phyloP scores from a whole-genome alignment of 2,113 vertebrate species.

The Ammodytes dubius region DNA sequence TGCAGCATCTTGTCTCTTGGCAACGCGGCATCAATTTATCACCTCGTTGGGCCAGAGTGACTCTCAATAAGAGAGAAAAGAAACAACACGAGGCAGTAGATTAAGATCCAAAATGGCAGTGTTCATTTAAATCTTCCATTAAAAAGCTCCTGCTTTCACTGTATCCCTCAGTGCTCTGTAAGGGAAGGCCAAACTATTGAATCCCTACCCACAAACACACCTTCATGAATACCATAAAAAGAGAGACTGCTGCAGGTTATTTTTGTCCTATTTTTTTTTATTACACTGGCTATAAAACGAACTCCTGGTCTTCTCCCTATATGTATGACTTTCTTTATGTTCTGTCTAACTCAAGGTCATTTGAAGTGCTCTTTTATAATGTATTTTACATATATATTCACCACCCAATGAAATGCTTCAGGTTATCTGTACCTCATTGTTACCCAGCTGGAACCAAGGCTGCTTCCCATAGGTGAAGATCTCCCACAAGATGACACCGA shows the following conservation, averaged over 20 bases:
- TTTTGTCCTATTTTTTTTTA: too few species aligned
- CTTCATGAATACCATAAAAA: neutral
- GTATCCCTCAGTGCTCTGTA: neutral
- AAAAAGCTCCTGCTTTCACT: conserved; percentile 3
- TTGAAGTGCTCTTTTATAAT: too few species aligned
- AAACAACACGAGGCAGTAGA: conserved; percentile 33
- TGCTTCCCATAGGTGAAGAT: conserved; percentile 99
- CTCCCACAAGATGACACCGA: conserved; percentile 98
- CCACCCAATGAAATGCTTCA: neutral
- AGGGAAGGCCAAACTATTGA: neutral
- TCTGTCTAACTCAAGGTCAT: too few species aligned
- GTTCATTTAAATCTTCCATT: conserved; percentile 40
- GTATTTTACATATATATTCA: too few species aligned
- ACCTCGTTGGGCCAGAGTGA: conserved; percentile 33
- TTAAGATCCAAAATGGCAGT: conserved; percentile 49
- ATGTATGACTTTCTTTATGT: too few species aligned
- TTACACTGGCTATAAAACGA: too few species aligned
- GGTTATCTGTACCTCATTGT: conserved; percentile 91
- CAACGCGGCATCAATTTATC: conserved; percentile 67
- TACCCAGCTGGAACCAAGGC: conserved; percentile 98
- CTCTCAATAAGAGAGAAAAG: conserved; percentile 40
- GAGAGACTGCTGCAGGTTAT: too few species aligned
- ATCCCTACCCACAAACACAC: neutral
- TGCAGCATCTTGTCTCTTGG: conserved; percentile 57
- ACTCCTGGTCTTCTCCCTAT: too few species aligned